phyloP scores from a whole-genome alignment of 2,113 vertebrate species.

The Corythornis vintsioides region DNA sequence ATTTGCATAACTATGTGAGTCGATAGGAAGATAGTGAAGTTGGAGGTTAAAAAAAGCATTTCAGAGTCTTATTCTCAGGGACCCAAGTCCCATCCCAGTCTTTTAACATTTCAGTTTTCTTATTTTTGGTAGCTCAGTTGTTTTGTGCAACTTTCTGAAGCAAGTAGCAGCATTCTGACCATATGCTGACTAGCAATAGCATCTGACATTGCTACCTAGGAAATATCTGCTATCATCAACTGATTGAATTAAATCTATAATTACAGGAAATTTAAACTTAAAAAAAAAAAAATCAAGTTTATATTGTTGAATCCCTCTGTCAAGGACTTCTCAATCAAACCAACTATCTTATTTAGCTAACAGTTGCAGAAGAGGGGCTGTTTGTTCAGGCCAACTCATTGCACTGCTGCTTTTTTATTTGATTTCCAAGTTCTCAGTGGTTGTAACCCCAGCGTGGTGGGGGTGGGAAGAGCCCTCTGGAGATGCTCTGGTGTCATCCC shows the following conservation, averaged over 20 bases:
- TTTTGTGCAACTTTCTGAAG: background rate
- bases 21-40: slow-evolving; percentile 10
- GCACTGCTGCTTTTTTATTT: background rate
- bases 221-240: background rate
- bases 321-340: background rate
- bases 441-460: background rate
- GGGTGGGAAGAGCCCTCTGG: background rate
- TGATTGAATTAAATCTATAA: background rate
- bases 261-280: background rate
- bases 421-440: background rate
- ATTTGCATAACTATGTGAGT: slow-evolving; percentile 59
- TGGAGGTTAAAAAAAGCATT: slow-evolving; percentile 49
- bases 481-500: background rate
- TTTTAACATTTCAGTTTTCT: background rate
- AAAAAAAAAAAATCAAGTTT: background rate
- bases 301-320: background rate
- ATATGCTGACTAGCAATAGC: background rate
- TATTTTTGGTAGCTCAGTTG: background rate
- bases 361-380: background rate
- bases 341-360: background rate
- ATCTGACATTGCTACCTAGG: background rate
- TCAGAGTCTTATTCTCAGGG: background rate
- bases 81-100: background rate
- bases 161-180: background rate
- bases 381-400: background rate